Evolutionary conservation across 2,888 invertebrate genomes (phyloP), one percentile per base, ranked within the genome.

Genomic region (Eupithecia subfuscata): DNA sequence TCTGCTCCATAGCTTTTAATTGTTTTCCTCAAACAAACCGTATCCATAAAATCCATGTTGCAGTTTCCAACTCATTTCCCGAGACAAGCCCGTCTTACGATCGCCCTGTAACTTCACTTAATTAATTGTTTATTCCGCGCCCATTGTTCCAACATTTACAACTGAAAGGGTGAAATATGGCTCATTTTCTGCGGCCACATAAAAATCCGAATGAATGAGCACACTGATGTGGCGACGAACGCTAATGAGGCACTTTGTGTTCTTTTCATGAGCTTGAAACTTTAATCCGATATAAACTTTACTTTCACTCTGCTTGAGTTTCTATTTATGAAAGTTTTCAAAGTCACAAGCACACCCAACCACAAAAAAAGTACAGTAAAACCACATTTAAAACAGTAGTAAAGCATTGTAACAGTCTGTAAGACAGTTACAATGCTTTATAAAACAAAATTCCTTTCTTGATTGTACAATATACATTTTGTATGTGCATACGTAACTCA

Each of bases 91-190:
- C 75, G 79, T 82, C 82, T 84, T 77, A 75, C 71, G 79, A 74
- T 71, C 70, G 78, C 75, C 52, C 74, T 73, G 69, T 78, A 56
- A 76, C 71, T 80, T 75, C 37, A 56, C 70, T 76, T 82, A 83
- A 82, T 85, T 83, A 85, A 84, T 85, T 84, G 81, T 81, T 81
- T 80, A 78, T 78, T 80, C 68, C 43, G 40, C 8, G 37, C 16
- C 25, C 68, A 40, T 45, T 68, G 40, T 40, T 25, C 22, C 43
- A 40, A 43, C 75, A 70, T 68, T 68, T 43, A 40, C 43, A 68
- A 75, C 52, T n/a, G 37, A 70, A 73, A 70, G 70, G 70, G 72
- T 72, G 18, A 75, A 71, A 60, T 75, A 71, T 70, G 67, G n/a
- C 43, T 16, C 68, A 43, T 68, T 68, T 56, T 43, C 34, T 37